A percentile compares a stretch with the other conserved stretches of the same genome.
Conservation (phyloP, 2,888 invertebrate species). For the Fragum fragum region DNA sequence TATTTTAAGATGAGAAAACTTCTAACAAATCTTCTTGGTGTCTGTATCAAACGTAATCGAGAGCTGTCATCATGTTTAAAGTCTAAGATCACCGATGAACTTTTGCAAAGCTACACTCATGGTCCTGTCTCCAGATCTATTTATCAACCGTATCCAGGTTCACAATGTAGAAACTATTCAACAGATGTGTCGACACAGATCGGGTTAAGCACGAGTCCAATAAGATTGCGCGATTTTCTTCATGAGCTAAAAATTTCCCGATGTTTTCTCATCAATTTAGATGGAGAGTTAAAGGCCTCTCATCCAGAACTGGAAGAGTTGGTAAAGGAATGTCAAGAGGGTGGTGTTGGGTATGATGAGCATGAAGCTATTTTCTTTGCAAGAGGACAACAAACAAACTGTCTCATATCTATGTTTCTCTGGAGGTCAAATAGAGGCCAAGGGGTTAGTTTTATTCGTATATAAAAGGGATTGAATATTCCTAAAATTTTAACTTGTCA, state of each 20-base stretch:
- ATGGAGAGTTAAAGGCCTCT: slow-evolving; percentile 49
- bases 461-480: too few relatives aligned
- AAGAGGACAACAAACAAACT: slow-evolving; percentile 68
- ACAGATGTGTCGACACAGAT: neutral
- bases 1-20: slow-evolving; percentile 19
- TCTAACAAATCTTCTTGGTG: neutral
- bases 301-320: slow-evolving; percentile 57
- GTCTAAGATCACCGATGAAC: neutral
- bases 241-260: slow-evolving; percentile 38
- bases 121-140: neutral
- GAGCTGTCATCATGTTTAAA: slow-evolving; percentile 16
- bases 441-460: slow-evolving; percentile 72
- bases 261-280: slow-evolving; percentile 49
- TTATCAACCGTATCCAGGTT: neutral
- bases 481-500: too few relatives aligned
- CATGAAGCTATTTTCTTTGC: slow-evolving; percentile 79
- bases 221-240: slow-evolving; percentile 11
- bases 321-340: slow-evolving; percentile 34
- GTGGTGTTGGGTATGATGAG: slow-evolving; percentile 51
- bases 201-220: neutral
- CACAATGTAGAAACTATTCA: neutral
- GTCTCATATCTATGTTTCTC: slow-evolving; percentile 75
- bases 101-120: neutral
- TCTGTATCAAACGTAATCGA: slow-evolving; percentile 3
- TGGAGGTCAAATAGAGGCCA: slow-evolving; percentile 78